A percentile compares a stretch with the other conserved stretches of the same genome.
These are phyloP conservation scores for Entelurus aequoreus DNA, from an alignment of 2,113 vertebrate species.

Conservation along the genomic window DNA sequence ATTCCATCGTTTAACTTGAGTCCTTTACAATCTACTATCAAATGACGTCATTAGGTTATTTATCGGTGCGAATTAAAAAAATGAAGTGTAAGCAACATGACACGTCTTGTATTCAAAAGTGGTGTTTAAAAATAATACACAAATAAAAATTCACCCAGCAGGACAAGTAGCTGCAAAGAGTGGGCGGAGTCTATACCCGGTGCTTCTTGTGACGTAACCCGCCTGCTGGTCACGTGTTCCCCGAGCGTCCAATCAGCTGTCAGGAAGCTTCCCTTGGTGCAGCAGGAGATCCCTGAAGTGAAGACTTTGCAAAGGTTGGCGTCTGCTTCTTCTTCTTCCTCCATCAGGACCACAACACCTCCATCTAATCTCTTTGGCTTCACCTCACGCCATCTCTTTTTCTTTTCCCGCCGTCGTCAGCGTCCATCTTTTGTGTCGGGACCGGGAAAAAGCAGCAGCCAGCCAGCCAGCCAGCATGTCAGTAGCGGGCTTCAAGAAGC, in stretches of 20 bases:
- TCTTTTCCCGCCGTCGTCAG: background rate
- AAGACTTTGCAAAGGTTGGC: background rate
- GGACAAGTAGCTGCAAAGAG: constrained; percentile 44
- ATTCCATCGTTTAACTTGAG: too few relatives aligned
- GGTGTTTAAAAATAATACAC: too few relatives aligned
- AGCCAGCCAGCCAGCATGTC: constrained; percentile 80
- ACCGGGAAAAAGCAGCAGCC: constrained; percentile 13
- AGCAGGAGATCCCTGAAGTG: background rate
- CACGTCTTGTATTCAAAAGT: too few relatives aligned
- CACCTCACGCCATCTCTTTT: background rate
- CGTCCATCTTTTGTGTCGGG: constrained; percentile 6
- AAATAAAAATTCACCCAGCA: constrained; percentile 38
- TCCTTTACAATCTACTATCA: too few relatives aligned
- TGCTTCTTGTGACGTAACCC: constrained; percentile 19
- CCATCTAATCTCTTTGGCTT: too few relatives aligned
- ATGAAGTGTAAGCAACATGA: too few relatives aligned
- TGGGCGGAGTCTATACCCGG: constrained; percentile 37
- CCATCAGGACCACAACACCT: too few relatives aligned
- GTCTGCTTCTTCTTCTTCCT: too few relatives aligned
- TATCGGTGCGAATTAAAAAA: too few relatives aligned
- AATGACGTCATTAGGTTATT: too few relatives aligned
- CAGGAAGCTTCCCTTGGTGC: too few relatives aligned
- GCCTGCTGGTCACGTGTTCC: background rate
- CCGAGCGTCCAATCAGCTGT: background rate
- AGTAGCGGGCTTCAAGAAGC: constrained; percentile 83